Evolutionary conservation across 2,888 invertebrate species (phyloP), one percentile per base, ranked within the genome.

Genomic region (Tenthredo scrophulariae): DNA sequence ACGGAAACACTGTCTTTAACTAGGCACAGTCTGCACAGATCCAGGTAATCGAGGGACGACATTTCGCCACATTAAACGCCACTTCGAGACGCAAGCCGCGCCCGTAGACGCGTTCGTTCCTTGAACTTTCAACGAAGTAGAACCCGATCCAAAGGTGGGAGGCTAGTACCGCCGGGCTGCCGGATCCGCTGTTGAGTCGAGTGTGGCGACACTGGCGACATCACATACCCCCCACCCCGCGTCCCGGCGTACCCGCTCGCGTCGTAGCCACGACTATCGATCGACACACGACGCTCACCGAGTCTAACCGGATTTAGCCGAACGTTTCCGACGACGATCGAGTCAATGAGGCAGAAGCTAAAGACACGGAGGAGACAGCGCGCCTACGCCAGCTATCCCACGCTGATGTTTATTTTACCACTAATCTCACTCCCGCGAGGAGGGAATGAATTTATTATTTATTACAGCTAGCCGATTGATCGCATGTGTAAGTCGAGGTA

Each of bases 1-100:
- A 96, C 95, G 91, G 95, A 96, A 79, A 96, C 96, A 93, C 94
- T 92, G 92, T 95, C 93, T 90, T 93, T 93, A 86, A 93, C 93
- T 88, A 94, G 92, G 90, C 94, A 94, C 90, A 94, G 89, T 88
- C 94, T 92, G 90, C 94, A 94, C 88, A 93, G 87, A 86, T 93
- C 93, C 90, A 93, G 87, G 85, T 91, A 92, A 87, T 93, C 92
- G 88, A 92, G 91, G 88, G 93, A 92, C 90, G 93, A 92, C 92
- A 92, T 92, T 91, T 90, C 86, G 79, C 89, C 80, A 62, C 62
- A 87, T 90, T 88, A 89, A 92, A 91, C 90, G 91, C 90, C 91
- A 90, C 89, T 89, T 89, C 90, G 90, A 90, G 88, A 90, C 90
- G 89, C 90, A 89, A 90, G 86, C 92, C 90, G 91, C 92, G 92